Evolutionary conservation across 2,888 invertebrate species (phyloP).

Genomic region (Ellobium chinense): DNA sequence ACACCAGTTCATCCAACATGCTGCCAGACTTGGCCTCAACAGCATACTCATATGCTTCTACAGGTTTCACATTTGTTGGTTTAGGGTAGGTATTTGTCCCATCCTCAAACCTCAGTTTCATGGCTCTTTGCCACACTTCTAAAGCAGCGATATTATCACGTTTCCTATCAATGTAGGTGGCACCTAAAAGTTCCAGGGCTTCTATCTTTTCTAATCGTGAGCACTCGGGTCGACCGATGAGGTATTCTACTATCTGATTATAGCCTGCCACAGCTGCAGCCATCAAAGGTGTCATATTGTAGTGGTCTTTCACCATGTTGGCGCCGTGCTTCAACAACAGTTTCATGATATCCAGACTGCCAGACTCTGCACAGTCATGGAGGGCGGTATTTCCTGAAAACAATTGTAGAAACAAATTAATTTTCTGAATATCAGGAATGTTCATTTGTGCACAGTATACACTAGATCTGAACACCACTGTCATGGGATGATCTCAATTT

Average conservation of each 20-base stretch:
- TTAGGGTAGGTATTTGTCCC: conserved; percentile 81
- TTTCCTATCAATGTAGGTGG: conserved; percentile 97
- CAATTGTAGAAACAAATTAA: conserved; percentile 11
- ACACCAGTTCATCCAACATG: conserved; percentile 90
- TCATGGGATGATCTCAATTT: too few relatives aligned
- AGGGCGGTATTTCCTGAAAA: conserved; percentile 90
- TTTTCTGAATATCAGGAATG: too few relatives aligned
- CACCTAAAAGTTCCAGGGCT: conserved; percentile 93
- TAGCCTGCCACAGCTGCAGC: conserved; percentile 95
- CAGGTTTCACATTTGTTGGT: conserved; percentile 85
- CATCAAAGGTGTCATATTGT: conserved; percentile 96
- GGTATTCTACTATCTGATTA: conserved; percentile 94
- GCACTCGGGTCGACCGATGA: conserved; percentile 84
- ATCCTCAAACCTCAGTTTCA: conserved; percentile 81
- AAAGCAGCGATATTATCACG: conserved; percentile 93
- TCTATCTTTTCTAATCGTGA: conserved; percentile 86
- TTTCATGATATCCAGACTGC: conserved; percentile 94
- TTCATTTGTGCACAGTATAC: too few relatives aligned
- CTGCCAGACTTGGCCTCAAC: conserved; percentile 89
- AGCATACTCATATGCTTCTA: conserved; percentile 93
- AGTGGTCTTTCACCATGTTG: conserved; percentile 95
- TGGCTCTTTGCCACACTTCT: conserved; percentile 93
- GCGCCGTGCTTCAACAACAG: conserved; percentile 92
- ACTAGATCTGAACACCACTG: too few relatives aligned
- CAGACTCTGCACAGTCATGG: conserved; percentile 98